Evolutionary conservation across 2,797 vertebrate species (phyloP).

Genomic region (Myiotriccus ornatus): DNA sequence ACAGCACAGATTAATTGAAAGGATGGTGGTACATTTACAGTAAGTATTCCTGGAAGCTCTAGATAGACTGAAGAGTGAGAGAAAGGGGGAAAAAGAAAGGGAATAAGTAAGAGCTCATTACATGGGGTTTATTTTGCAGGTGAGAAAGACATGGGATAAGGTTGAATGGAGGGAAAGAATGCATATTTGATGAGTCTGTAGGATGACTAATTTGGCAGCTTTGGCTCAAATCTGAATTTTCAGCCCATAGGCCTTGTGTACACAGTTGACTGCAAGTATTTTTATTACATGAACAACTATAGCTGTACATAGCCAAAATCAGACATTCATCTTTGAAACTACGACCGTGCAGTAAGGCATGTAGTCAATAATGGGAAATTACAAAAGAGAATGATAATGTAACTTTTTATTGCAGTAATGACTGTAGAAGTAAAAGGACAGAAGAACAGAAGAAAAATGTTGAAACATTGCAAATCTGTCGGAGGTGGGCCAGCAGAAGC

Average conservation of each 20-base stretch:
- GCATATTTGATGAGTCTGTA: background rate
- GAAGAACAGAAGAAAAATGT: background rate
- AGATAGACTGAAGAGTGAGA: background rate
- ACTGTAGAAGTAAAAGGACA: background rate
- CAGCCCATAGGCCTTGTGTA: background rate
- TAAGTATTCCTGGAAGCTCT: background rate
- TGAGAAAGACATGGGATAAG: background rate
- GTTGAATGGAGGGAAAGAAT: background rate
- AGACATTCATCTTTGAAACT: background rate
- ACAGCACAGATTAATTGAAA: conserved; percentile 1
- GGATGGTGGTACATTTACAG: background rate
- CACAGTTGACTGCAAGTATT: background rate
- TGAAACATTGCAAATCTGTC: background rate
- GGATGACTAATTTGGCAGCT: background rate
- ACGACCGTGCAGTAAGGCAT: background rate
- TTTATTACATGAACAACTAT: background rate
- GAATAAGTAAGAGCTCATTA: background rate
- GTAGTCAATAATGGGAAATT: background rate
- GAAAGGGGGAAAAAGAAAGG: background rate
- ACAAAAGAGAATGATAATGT: background rate
- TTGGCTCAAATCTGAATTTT: background rate
- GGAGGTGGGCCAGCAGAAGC: too few species aligned
- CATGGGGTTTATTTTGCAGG: background rate
- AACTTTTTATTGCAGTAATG: background rate
- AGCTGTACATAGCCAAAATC: background rate